Evolutionary conservation across 2,888 invertebrate genomes (phyloP).

Genomic region (Gymnoscelis rufifasciata): DNA sequence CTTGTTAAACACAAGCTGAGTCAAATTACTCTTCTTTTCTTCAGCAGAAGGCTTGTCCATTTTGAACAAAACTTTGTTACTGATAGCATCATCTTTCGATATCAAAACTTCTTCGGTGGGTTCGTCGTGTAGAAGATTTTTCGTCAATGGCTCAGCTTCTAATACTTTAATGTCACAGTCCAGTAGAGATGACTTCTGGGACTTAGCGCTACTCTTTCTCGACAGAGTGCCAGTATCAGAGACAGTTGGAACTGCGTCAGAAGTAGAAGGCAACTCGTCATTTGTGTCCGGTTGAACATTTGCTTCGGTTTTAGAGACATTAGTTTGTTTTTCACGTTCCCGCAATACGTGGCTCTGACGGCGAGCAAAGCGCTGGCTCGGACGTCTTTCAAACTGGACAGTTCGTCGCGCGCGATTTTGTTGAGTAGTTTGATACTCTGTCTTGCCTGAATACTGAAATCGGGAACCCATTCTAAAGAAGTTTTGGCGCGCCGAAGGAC

Average conservation of each 20-base stretch:
- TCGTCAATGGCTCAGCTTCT: conserved; percentile 58
- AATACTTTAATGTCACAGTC: conserved; percentile 43
- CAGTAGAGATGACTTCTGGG: conserved; percentile 71
- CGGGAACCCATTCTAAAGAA: conserved; percentile 99
- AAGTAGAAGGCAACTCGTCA: conserved; percentile 53
- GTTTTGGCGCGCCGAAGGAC: conserved; percentile 93
- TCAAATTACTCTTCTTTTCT: conserved; percentile 66
- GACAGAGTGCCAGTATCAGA: conserved; percentile 56
- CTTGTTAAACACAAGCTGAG: conserved; percentile 65
- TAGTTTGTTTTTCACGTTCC: conserved; percentile 84
- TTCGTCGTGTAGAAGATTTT: conserved; percentile 64
- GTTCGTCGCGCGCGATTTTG: conserved; percentile 93
- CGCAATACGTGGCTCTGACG: conserved; percentile 93
- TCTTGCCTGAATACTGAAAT: conserved; percentile 95
- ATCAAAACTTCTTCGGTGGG: conserved; percentile 56
- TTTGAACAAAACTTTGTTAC: conserved; percentile 69
- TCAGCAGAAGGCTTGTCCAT: conserved; percentile 57
- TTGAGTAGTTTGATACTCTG: conserved; percentile 98
- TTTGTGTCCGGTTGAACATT: conserved; percentile 44
- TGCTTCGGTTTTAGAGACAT: conserved; percentile 50
- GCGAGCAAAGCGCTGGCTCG: conserved; percentile 97
- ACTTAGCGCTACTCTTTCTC: conserved; percentile 77
- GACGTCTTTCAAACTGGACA: conserved; percentile 97
- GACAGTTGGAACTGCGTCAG: conserved; percentile 39
- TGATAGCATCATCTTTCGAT: conserved; percentile 72